Evolutionary conservation across 1,140 invertebrate genomes (phyloP).

Genomic region (Megathymus violae): DNA sequence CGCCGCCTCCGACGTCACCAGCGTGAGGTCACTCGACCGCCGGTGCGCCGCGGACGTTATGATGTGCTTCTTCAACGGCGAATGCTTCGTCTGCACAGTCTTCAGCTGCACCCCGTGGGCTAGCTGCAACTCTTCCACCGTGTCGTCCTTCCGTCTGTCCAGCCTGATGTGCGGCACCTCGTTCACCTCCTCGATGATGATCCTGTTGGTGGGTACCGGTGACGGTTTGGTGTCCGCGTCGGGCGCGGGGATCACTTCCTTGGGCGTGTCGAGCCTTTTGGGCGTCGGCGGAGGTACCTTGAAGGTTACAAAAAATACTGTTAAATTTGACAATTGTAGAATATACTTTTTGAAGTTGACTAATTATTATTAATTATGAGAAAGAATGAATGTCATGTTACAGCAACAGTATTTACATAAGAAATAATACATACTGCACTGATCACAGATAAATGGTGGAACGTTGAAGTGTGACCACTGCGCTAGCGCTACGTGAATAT

Average conservation of each 20-base stretch:
- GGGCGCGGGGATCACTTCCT: conserved; percentile 29
- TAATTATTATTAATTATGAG: no score
- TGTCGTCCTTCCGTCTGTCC: conserved; percentile 53
- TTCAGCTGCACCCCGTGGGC: conserved; percentile 57
- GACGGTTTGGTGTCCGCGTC: conserved; percentile 27
- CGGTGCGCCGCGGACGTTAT: conserved; percentile 51
- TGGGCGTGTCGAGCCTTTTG: conserved; percentile 48
- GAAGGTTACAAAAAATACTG: no score
- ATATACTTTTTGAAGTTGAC: no score
- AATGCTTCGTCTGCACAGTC: conserved; percentile 56
- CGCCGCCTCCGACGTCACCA: conserved; percentile 41
- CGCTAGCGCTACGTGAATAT: no score
- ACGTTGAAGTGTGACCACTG: no score
- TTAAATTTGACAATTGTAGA: no score
- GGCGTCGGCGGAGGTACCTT: conserved; percentile 38
- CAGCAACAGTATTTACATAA: no score
- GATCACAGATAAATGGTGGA: no score
- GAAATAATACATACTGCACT: no score
- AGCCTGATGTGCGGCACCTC: conserved; percentile 53
- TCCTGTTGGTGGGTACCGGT: conserved; percentile 51
- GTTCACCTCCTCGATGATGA: conserved; percentile 64
- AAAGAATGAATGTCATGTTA: no score
- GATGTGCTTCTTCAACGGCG: conserved; percentile 70
- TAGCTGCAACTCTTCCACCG: conserved; percentile 52
- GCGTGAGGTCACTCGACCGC: conserved; percentile 40